Percentiles rank a stretch among this genome's conserved stretches.
Evolutionary conservation across 2,888 invertebrate genomes (phyloP).

Genomic region (Lasioglossum morio): DNA sequence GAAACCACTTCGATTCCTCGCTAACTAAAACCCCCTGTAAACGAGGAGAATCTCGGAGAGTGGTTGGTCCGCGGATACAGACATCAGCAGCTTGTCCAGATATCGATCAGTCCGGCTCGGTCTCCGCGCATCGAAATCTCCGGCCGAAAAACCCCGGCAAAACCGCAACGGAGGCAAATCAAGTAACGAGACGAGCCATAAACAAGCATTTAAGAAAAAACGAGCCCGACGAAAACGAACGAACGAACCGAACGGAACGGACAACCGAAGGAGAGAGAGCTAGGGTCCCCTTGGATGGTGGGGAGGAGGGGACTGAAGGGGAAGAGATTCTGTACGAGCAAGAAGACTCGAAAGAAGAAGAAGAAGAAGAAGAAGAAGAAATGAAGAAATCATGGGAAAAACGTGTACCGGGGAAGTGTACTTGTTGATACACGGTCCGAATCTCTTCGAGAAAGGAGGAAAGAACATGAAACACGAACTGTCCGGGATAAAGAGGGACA

Average conservation of each 20-base stretch:
- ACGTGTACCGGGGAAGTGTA: conserved; percentile 19
- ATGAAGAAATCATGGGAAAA: conserved; percentile 63
- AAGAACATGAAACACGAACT: conserved; percentile 20
- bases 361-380: conserved; percentile 22
- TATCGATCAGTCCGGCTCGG: background rate
- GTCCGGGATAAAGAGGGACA: conserved; percentile 10
- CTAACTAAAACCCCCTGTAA: background rate
- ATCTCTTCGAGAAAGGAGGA: conserved; percentile 42
- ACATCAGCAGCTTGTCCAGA: conserved; percentile 7
- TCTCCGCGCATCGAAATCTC: conserved; percentile 13
- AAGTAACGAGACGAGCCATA: conserved; percentile 14
- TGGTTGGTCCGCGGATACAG: conserved; percentile 1
- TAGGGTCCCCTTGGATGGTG: background rate
- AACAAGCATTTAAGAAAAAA: conserved; percentile 18
- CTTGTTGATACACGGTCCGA: conserved; percentile 47
- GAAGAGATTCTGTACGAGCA: background rate
- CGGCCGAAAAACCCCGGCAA: conserved; percentile 8
- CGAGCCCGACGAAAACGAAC: conserved; percentile 2
- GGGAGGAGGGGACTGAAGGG: background rate
- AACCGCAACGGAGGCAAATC: conserved; percentile 5
- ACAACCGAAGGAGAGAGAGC: background rate
- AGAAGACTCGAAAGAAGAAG: background rate
- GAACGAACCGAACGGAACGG: background rate
- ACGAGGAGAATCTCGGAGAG: background rate
- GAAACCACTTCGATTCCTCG: background rate